Percentiles rank a stretch among this genome's conserved stretches.
These are phyloP conservation scores for Acestrorhynchus altus DNA, from an alignment of 2,797 vertebrate species.

Conservation along the genomic window DNA sequence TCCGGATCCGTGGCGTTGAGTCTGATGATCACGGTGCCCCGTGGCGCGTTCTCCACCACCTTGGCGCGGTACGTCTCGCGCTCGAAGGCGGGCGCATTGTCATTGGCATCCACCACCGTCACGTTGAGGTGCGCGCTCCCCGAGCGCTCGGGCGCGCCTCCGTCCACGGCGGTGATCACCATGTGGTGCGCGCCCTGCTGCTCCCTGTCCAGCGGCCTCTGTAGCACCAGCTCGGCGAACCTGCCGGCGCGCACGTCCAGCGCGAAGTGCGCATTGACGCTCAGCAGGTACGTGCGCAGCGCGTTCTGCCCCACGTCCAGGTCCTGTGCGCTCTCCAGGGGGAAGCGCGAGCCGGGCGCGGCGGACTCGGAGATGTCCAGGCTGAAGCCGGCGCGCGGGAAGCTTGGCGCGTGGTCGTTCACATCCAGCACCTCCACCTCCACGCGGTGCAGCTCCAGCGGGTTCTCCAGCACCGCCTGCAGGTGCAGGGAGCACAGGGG, in stretches of 20 bases:
- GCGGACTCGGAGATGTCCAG: conserved; percentile 87
- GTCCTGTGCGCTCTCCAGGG: conserved; percentile 90
- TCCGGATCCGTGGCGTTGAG: conserved; percentile 90
- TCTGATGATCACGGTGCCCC: conserved; percentile 84
- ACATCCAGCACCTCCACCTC: conserved; percentile 80
- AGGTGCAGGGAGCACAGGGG: conserved; percentile 77
- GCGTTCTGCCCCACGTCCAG: conserved; percentile 87
- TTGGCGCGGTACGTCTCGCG: conserved; percentile 84
- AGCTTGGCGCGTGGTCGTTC: conserved; percentile 79
- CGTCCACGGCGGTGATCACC: conserved; percentile 88
- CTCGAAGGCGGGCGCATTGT: conserved; percentile 90
- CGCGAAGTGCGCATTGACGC: conserved; percentile 87
- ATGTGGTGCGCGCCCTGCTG: conserved; percentile 82
- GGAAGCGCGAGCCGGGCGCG: conserved; percentile 84
- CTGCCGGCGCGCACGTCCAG: conserved; percentile 88
- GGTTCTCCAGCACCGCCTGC: conserved; percentile 80
- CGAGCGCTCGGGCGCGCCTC: conserved; percentile 85
- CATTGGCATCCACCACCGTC: conserved; percentile 88
- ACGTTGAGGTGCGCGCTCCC: conserved; percentile 85
- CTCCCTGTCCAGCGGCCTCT: conserved; percentile 85
- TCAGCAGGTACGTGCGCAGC: conserved; percentile 86
- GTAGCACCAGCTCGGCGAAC: conserved; percentile 89
- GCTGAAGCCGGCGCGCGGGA: conserved; percentile 78
- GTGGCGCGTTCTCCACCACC: conserved; percentile 83
- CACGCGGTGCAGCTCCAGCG: conserved; percentile 78